A percentile compares a stretch with the other conserved stretches of the same genome.
phyloP scores from a whole-genome alignment of 2,797 vertebrate genomes.

The Cynodonichthys magdalenae region DNA sequence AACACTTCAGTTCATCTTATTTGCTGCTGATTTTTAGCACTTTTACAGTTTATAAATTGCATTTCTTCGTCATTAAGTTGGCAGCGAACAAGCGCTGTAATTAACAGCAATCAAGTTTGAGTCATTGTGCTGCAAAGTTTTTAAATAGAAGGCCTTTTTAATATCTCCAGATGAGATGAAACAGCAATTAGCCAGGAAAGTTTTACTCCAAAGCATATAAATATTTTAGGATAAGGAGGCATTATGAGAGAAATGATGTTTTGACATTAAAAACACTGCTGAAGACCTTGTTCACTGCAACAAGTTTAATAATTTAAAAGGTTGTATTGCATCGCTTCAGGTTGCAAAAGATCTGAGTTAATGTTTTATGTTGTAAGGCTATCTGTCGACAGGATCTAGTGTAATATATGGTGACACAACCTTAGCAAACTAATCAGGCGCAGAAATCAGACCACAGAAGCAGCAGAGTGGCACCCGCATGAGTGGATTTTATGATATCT shows the following conservation, averaged over 20 bases:
- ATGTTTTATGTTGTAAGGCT: not conserved
- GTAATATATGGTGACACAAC: constrained; percentile 22
- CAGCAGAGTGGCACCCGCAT: constrained; percentile 15
- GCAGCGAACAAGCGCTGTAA: not conserved
- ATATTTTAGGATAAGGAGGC: not conserved
- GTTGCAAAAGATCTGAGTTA: constrained; percentile 4
- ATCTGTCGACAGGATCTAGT: constrained; percentile 22
- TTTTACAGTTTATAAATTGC: not conserved
- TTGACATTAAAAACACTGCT: not conserved
- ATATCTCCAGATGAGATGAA: not conserved
- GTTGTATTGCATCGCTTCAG: not conserved
- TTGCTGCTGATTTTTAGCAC: not conserved
- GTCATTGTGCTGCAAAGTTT: not conserved
- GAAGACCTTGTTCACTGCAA: not conserved
- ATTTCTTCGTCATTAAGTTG: not conserved
- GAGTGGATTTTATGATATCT: constrained; percentile 24
- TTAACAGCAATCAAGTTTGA: not conserved
- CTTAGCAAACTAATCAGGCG: constrained; percentile 6
- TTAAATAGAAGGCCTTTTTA: not conserved
- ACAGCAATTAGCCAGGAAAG: too few species aligned
- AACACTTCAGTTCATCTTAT: not conserved
- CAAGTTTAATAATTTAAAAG: constrained; percentile 5
- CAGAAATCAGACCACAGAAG: constrained; percentile 1
- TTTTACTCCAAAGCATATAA: not conserved
- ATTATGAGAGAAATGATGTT: not conserved